Evolutionary conservation across 2,797 vertebrate genomes (phyloP), one percentile per base, ranked within the genome.

Genomic region (Ceryle rudis): DNA sequence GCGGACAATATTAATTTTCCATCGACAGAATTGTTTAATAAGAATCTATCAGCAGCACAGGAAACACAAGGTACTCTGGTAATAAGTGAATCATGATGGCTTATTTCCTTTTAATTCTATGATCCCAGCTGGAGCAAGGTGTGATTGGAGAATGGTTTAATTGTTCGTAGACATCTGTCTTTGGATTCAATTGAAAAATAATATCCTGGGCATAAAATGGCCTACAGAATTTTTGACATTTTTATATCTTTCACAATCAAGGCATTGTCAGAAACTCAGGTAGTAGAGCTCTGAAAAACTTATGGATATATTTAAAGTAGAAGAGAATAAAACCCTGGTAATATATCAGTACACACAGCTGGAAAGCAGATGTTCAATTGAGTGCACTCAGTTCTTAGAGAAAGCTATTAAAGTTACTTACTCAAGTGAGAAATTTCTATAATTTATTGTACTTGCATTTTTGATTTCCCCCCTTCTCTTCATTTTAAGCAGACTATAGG

Each of bases 101-200:
- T 98, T 98, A 98, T 98, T 99, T 98, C 97, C 97, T 98, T 97
- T 98, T 97, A 97, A 97, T 98, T 98, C 97, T 97, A 96, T 97
- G 96, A 98, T 97, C 96, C 98, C 98, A 98, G 98, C 97, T 98
- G 98, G 98, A 97, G 93, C 95, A 98, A 98, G 97, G 98, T 98
- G 97, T 97, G 98, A 97, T 94, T 97, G 93, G 97, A 98, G 97
- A 98, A 98, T 97, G 89, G 97, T 97, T 98, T 98, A 95, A 96
- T 98, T 98, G 98, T 97, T 97, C 92, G 75, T 98, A 95, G 98
- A 98, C 97, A 98, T 98, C 97, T 98, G 97, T 98, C 98, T 98
- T 98, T 97, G 86, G 96, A 98, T 97, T 97, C 95, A 94, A 96
- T 97, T 97, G 97, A 98, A 97, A 98, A 98, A 98, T 98, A 98